phyloP scores from a whole-genome alignment of 2,797 vertebrate genomes.

The Garrulus glandarius region DNA sequence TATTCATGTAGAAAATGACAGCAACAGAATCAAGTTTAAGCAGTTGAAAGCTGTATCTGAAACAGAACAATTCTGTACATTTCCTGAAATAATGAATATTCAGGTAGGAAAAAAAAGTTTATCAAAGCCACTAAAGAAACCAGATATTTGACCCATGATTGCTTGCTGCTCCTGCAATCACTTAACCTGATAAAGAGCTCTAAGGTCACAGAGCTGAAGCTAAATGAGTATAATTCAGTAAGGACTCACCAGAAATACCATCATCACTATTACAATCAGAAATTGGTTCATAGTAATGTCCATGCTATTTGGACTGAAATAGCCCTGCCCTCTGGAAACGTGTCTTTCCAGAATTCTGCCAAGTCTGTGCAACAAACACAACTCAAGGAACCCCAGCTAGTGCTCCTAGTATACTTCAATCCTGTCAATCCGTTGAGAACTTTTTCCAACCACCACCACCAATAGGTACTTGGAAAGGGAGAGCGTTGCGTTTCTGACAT shows the following conservation, averaged over 20 bases:
- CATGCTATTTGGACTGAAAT: neutral
- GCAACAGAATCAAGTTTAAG: neutral
- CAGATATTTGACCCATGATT: neutral
- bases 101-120: neutral
- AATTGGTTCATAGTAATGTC: neutral
- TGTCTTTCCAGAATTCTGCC: neutral
- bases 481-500: neutral
- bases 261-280: neutral
- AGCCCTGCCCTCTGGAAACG: neutral
- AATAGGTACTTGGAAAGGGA: neutral
- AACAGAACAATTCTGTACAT: neutral
- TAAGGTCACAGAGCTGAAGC: neutral
- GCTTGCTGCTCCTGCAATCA: neutral
- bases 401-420: neutral
- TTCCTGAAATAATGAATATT: neutral
- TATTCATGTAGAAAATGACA: neutral
- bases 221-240: neutral
- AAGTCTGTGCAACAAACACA: neutral
- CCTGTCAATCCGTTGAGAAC: accelerated
- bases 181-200: neutral
- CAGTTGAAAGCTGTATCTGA: neutral
- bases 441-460: neutral
- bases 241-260: neutral
- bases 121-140: neutral
- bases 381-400: neutral